Base-by-base conservation (phyloP, 1,140 invertebrate genomes). In the Polyergus mexicanus region DNA sequence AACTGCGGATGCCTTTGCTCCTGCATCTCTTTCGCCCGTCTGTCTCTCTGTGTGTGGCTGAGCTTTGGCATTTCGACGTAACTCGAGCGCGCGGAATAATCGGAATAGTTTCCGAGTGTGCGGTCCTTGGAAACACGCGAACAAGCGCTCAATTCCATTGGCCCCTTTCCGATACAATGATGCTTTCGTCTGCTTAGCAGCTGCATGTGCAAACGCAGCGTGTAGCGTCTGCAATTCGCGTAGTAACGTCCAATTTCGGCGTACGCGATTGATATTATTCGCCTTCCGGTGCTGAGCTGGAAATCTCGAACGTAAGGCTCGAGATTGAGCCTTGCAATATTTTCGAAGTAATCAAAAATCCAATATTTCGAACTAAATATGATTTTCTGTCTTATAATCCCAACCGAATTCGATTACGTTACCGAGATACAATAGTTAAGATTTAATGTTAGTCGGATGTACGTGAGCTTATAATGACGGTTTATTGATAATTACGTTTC, bases 161-260 rank as follows among this genome's bases (percentile, higher is more conserved):
- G 38, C 41, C 66, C 66, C 66, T 72, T 81, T 60, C 54, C 68
- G 25, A 83, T 8, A 68, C 68, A 72, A 72, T 4, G 35, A 71
- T 83, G 78, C 78, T 72, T 83, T 83, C 68, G 78, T 83, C 78
- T 83, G 74, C 78, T 83, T 83, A 83, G 25, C 54, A 81, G 11
- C 25, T 81, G 54, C 54, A 72, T 72, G 66, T 81, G 78, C 68
- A 83, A 83, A 83, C 68, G 38, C 68, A 72, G 38, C 68, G 25
- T 72, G 47, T 54, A 72, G 28, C 51, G 66, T 44, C 54, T 44
- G 22, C 60, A 72, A 81, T 81, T 60, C 54, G 19, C 19, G 38
- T 58, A 28, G 22, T 44, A 41, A 54, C 38, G 28, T 74, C 38
- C 54, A 60, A 74, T 72, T 60, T 56, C 25, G 28, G 16, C 13